Evolutionary conservation across 2,113 vertebrate genomes (phyloP).

Genomic region (Stercorarius parasiticus): DNA sequence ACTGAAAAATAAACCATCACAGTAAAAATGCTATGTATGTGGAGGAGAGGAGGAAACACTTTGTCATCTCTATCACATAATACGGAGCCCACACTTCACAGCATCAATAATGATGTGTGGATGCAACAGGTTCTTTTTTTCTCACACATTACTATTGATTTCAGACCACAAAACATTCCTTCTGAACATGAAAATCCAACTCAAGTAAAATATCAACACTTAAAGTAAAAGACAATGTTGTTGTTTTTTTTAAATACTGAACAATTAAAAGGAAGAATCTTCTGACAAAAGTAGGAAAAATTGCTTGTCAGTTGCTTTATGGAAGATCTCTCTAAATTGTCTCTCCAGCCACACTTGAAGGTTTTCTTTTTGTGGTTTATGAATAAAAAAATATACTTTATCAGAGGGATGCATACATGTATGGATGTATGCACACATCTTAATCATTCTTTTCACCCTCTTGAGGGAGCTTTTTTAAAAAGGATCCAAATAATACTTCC

Average conservation of each 20-base stretch:
- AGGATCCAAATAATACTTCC: background rate
- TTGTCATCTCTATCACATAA: background rate
- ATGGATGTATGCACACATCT: background rate
- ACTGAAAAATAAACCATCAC: background rate
- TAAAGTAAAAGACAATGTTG: background rate
- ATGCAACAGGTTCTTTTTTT: background rate
- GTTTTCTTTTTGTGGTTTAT: background rate
- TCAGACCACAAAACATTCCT: background rate
- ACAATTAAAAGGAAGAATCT: background rate
- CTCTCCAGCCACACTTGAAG: background rate
- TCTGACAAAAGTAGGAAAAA: background rate
- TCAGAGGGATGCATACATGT: background rate
- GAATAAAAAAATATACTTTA: background rate
- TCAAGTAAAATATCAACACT: background rate
- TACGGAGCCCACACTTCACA: background rate
- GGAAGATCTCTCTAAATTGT: background rate
- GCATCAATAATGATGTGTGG: too few species aligned
- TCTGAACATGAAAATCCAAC: background rate
- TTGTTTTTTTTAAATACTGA: background rate
- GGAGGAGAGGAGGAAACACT: background rate
- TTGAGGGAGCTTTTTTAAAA: background rate
- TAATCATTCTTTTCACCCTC: background rate
- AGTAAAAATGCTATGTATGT: background rate
- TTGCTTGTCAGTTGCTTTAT: fast-evolving
- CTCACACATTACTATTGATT: background rate